Percentiles rank a stretch among this genome's conserved stretches.
phyloP scores from a whole-genome alignment of 2,113 vertebrate species.

The Callopanchax toddi region DNA sequence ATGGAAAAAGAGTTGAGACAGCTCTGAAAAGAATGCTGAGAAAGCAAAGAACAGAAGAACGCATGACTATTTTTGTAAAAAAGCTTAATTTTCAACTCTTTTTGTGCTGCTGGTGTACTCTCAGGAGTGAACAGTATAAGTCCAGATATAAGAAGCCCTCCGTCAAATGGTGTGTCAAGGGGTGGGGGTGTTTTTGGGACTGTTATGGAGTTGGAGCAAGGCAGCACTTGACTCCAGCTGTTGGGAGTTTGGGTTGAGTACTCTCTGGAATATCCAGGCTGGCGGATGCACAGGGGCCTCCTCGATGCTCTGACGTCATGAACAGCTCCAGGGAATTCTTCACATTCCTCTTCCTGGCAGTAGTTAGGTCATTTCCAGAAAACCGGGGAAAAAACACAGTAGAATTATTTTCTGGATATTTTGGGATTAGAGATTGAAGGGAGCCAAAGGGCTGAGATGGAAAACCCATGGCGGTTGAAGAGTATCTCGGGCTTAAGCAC shows the following conservation, averaged over 20 bases:
- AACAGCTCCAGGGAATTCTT: slow-evolving; percentile 97
- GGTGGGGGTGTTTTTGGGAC: slow-evolving; percentile 31
- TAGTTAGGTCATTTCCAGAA: slow-evolving; percentile 99
- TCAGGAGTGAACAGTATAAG: slow-evolving; percentile 7
- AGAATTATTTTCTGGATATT: slow-evolving; percentile 84
- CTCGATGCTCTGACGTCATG: slow-evolving; percentile 88
- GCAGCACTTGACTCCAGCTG: slow-evolving; percentile 80
- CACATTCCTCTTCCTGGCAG: slow-evolving; percentile 99
- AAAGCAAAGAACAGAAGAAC: background rate
- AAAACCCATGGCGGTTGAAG: slow-evolving; percentile 80
- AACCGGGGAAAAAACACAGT: slow-evolving; percentile 82
- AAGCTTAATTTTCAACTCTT: background rate
- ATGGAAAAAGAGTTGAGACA: background rate
- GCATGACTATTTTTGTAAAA: background rate
- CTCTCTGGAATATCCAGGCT: slow-evolving; percentile 86
- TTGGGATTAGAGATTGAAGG: slow-evolving; percentile 70
- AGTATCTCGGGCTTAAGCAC: slow-evolving; percentile 66
- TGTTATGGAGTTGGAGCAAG: slow-evolving; percentile 63
- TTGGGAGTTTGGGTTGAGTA: slow-evolving; percentile 79
- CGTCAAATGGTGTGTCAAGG: slow-evolving; percentile 22
- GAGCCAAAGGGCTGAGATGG: slow-evolving; percentile 75
- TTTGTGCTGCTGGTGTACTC: background rate
- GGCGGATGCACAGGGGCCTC: slow-evolving; percentile 79
- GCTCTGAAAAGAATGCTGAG: slow-evolving; percentile 14
- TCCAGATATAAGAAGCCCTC: slow-evolving; percentile 53